These are phyloP conservation scores for Vulpes ferrilata DNA, from an alignment of 2,113 vertebrate species.

Conservation along the genomic window DNA sequence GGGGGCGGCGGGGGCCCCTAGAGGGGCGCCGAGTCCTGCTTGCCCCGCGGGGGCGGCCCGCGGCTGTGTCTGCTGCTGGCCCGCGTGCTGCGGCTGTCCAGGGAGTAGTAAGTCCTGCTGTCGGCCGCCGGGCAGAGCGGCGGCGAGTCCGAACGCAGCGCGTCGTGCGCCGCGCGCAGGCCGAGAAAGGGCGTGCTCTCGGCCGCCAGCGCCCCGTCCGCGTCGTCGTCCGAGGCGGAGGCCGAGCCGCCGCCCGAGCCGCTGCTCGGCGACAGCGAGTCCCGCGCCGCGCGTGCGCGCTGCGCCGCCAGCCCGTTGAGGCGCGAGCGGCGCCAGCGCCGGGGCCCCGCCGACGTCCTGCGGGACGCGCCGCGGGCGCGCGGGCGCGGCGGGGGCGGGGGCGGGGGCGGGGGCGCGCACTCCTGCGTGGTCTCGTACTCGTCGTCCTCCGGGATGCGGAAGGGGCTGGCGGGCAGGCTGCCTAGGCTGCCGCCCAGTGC, in stretches of 20 bases:
- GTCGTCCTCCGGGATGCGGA: constrained; percentile 95
- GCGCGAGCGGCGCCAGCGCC: constrained; percentile 95
- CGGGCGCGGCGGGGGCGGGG: constrained; percentile 92
- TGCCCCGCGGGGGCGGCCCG: constrained; percentile 91
- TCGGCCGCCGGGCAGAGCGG: constrained; percentile 93
- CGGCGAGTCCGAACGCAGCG: constrained; percentile 90
- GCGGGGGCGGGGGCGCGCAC: constrained; percentile 90
- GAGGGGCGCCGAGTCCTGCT: constrained; percentile 94
- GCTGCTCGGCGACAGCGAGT: constrained; percentile 96
- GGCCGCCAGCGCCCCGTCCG: constrained; percentile 94
- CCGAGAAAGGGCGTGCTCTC: constrained; percentile 98
- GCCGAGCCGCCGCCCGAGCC: constrained; percentile 95
- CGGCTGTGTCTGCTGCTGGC: constrained; percentile 91
- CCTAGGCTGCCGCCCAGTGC: constrained; percentile 94
- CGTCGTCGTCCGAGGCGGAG: constrained; percentile 77
- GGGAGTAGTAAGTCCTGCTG: constrained; percentile 96
- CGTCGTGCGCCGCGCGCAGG: constrained; percentile 93
- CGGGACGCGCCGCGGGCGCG: constrained; percentile 88
- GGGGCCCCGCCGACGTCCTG: constrained; percentile 91
- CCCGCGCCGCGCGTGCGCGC: constrained; percentile 91
- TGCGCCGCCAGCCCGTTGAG: constrained; percentile 96
- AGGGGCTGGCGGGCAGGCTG: constrained; percentile 96
- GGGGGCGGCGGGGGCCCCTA: constrained; percentile 84
- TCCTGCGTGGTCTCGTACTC: constrained; percentile 99
- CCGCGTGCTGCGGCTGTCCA: constrained; percentile 90